Percentiles rank a stretch among this genome's conserved stretches.
Evolutionary conservation across 1,140 invertebrate species (phyloP).

Genomic region (Megathymus violae): DNA sequence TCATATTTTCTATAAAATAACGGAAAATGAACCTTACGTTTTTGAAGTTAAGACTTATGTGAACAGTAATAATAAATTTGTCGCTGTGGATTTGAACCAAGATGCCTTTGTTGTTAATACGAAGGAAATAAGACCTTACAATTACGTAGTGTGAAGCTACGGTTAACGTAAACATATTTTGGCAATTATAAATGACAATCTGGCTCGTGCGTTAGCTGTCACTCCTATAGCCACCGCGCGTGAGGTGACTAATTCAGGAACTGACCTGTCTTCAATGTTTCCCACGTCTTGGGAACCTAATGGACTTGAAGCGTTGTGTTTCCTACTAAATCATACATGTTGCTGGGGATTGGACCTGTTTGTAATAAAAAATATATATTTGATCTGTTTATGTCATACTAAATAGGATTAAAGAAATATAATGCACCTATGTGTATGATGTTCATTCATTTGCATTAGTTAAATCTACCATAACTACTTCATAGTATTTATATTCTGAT

Average conservation of each 20-base stretch:
- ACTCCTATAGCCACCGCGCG: conserved; percentile 49
- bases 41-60: neutral
- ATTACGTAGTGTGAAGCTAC: neutral
- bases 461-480: too few relatives aligned
- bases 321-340: conserved; percentile 37
- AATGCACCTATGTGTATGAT: too few relatives aligned
- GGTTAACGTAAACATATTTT: conserved; percentile 15
- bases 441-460: too few relatives aligned
- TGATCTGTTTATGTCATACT: too few relatives aligned
- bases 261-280: conserved; percentile 53
- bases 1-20: conserved; percentile 2
- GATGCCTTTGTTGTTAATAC: neutral
- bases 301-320: conserved; percentile 34
- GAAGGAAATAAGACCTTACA: neutral
- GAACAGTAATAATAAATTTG: conserved; percentile 8
- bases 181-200: conserved; percentile 43
- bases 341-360: conserved; percentile 21
- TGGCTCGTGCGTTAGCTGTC: conserved; percentile 50
- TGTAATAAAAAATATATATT: conserved; percentile 10
- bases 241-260: conserved; percentile 61
- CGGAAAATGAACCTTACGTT: conserved; percentile 1
- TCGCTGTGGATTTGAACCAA: conserved; percentile 12
- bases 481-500: too few relatives aligned
- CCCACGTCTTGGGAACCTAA: conserved; percentile 38
- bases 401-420: too few relatives aligned